A percentile compares a stretch with the other conserved stretches of the same genome.
phyloP scores from a whole-genome alignment of 2,113 vertebrate species.

The Bufo bufo region DNA sequence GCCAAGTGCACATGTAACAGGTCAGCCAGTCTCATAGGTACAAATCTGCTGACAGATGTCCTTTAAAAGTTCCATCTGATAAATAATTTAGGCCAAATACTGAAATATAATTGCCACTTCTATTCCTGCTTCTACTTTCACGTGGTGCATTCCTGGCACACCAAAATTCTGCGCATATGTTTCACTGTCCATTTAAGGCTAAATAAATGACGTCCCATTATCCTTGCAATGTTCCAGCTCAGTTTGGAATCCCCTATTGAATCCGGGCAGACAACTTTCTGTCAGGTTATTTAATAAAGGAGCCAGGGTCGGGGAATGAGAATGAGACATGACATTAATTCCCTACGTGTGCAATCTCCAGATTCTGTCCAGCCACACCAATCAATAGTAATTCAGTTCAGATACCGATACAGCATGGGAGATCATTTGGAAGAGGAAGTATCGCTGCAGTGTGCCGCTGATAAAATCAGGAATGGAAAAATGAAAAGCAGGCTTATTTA shows the following conservation, averaged over 20 bases:
- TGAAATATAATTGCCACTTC: too few species aligned
- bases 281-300: slow-evolving; percentile 48
- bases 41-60: too few species aligned
- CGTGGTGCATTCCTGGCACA: neutral
- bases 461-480: slow-evolving; percentile 40
- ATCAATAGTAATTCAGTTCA: slow-evolving; percentile 44
- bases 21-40: too few species aligned
- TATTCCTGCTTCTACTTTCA: neutral
- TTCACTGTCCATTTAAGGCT: slow-evolving; percentile 29
- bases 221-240: slow-evolving; percentile 34
- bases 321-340: slow-evolving; percentile 52
- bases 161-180: slow-evolving; percentile 11
- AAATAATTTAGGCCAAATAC: too few species aligned
- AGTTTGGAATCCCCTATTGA: slow-evolving; percentile 24
- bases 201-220: slow-evolving; percentile 3
- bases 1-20: too few species aligned
- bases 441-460: slow-evolving; percentile 18
- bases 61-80: too few species aligned
- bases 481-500: slow-evolving; percentile 44
- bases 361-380: slow-evolving; percentile 35
- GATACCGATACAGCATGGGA: slow-evolving; percentile 30
- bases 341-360: slow-evolving; percentile 34
- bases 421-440: slow-evolving; percentile 42
- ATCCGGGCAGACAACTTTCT: slow-evolving; percentile 32
- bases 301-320: slow-evolving; percentile 22